Percentiles rank a stretch among this genome's conserved stretches.
phyloP scores from a whole-genome alignment of 2,888 invertebrate species.

The Eupithecia exiguata region DNA sequence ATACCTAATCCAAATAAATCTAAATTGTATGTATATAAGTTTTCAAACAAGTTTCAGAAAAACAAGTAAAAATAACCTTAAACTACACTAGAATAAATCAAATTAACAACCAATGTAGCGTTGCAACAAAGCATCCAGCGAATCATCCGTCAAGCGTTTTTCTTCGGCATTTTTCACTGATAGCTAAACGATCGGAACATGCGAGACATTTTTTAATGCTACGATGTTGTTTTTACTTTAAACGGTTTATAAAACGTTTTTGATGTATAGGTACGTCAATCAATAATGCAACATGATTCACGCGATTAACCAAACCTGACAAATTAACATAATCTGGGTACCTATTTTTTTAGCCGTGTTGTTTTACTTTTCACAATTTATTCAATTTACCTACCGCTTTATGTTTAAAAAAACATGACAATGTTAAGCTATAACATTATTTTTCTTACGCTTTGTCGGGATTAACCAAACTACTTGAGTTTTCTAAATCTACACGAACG shows the following conservation, averaged over 20 bases:
- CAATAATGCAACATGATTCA: background rate
- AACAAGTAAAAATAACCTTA: background rate
- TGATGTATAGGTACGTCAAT: background rate
- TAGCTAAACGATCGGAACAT: slow-evolving; percentile 27
- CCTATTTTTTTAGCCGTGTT: background rate
- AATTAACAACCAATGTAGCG: slow-evolving; percentile 6
- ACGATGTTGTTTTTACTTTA: background rate
- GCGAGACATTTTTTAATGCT: slow-evolving; percentile 14
- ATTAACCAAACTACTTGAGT: too few relatives aligned
- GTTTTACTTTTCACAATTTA: background rate
- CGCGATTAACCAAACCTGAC: background rate
- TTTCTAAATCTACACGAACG: too few relatives aligned
- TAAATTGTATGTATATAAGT: too few relatives aligned
- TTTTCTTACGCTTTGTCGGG: too few relatives aligned
- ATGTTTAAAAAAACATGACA: too few relatives aligned
- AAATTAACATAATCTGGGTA: background rate
- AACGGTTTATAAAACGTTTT: background rate
- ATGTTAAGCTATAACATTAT: too few relatives aligned
- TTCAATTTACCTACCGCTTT: too few relatives aligned
- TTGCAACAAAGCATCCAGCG: background rate
- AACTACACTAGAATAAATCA: background rate
- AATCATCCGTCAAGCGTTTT: slow-evolving; percentile 13
- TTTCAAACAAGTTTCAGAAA: background rate
- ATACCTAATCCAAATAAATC: too few relatives aligned
- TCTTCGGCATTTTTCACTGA: slow-evolving; percentile 10